A percentile compares a stretch with the other conserved stretches of the same genome.
phyloP scores from a whole-genome alignment of 1,140 invertebrate genomes.

The Polyergus mexicanus region DNA sequence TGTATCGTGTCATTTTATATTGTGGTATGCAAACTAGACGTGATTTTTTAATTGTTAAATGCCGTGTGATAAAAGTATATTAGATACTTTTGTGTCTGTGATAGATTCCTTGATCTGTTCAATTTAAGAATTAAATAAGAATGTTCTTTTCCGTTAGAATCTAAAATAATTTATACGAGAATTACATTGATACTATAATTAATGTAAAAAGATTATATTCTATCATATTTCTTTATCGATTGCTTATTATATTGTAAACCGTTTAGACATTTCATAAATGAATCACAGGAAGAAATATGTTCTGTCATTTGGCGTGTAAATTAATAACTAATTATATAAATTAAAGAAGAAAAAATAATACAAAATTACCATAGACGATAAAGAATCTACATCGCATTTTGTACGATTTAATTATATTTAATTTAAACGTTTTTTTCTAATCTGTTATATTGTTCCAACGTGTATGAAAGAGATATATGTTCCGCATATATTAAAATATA shows the following conservation, averaged over 20 bases:
- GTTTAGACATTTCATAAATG: not conserved
- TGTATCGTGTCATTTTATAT: not conserved
- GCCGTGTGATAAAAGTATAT: not conserved
- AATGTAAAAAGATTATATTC: too few species aligned
- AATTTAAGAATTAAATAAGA: too few species aligned
- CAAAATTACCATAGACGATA: not conserved
- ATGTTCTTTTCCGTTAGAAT: too few species aligned
- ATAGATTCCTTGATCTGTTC: too few species aligned
- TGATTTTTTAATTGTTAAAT: not conserved
- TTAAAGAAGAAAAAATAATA: not conserved
- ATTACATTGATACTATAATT: too few species aligned
- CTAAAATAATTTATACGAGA: too few species aligned
- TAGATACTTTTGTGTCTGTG: too few species aligned
- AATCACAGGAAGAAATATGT: not conserved
- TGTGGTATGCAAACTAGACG: not conserved
- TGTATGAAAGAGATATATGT: not conserved
- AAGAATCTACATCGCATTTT: not conserved
- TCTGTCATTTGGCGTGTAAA: not conserved
- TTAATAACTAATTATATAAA: conserved; percentile 23
- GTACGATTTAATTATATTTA: not conserved
- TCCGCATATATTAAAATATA: not conserved
- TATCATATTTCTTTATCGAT: too few species aligned
- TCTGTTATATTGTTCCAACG: not conserved
- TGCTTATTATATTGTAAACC: not conserved
- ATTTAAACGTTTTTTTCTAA: not conserved